Evolutionary conservation across 2,113 vertebrate genomes (phyloP), one percentile per base, ranked within the genome.

Genomic region (Sterrhoptilus dennistouni): DNA sequence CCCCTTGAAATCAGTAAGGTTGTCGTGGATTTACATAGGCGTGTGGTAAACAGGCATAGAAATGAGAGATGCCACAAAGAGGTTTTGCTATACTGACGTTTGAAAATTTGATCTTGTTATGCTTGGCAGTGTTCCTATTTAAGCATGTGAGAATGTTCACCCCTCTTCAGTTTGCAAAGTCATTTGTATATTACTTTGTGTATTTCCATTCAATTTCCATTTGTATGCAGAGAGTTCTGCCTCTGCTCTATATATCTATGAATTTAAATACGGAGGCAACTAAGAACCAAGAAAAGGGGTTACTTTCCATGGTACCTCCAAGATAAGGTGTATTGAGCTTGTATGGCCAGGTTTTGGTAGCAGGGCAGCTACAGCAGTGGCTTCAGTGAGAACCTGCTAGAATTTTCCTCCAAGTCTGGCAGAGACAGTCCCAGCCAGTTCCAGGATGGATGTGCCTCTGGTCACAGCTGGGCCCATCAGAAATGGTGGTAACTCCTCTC

Each of bases 401-500:
- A 59, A 36, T 7, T 14, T 86, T 44, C 33, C 33, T 77, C 36
- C 22, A 3, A 33, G 36, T 59, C 53, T 52, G 18, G 16, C 33
- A 60, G 61, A 76, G 53, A 25, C 8, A 50, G 14, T 86, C 61
- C 11, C 44, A 36, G 31, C 31, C 25, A 36, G 17, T 25, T 44
- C 17, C 45, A 44, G 27, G 33, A 59, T 22, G 31, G 36, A 17
- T 0, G 0, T 42, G 12, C 4, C 50, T 8, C 21, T 86, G 31
- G 17, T 14, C 21, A 22, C 14, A 14, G 18, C 31, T 77, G 33
- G 22, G 27, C 33, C 17, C 6, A 12, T 52, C 14, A 21, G 45
- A 60, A 68, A 77, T 60, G 14, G 33, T 27, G 53, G 54, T 15
- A 52, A 23, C 2, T 18, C 45, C 18, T 60, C 45, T 59, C 33